These are phyloP conservation scores for Zoanthus solanderi DNA, from an alignment of 92 coral and sea anemone species.

Conservation along the genomic window DNA sequence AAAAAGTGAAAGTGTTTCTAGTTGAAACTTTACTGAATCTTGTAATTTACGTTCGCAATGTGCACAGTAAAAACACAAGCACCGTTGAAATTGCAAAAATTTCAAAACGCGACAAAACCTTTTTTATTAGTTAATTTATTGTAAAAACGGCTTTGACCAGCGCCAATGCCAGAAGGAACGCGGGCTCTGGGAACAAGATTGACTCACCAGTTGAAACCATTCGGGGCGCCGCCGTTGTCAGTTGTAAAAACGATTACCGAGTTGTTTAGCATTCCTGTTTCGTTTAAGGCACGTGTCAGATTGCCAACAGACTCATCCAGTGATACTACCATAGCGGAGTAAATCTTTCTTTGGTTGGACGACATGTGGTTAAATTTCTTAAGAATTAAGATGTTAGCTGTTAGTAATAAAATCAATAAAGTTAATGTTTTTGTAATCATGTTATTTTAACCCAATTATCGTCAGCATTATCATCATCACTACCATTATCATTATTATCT, in stretches of 20 bases:
- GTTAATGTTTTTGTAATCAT: background rate
- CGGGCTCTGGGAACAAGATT: too few species aligned
- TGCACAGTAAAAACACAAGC: too few species aligned
- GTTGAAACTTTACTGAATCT: too few species aligned
- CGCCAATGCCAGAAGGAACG: too few species aligned
- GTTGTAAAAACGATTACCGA: constrained; percentile 94
- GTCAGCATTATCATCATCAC: background rate
- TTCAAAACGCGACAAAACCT: too few species aligned
- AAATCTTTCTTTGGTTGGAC: constrained; percentile 65
- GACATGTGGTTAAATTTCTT: constrained; percentile 83
- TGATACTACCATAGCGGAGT: constrained; percentile 93
- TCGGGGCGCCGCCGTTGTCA: constrained; percentile 98
- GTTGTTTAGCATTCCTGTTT: constrained; percentile 83
- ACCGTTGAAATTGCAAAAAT: too few species aligned
- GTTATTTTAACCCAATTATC: background rate
- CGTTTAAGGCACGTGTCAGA: constrained; percentile 81
- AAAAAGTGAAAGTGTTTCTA: too few species aligned
- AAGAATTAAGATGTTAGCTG: background rate
- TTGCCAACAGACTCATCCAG: constrained; percentile 93
- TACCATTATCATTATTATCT: background rate
- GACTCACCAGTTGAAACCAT: constrained; percentile 93
- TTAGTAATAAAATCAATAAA: background rate
- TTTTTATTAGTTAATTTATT: too few species aligned
- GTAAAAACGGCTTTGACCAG: too few species aligned
- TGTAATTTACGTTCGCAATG: too few species aligned